phyloP scores from a whole-genome alignment of 2,113 vertebrate species.

The Myrmecophaga tridactyla region DNA sequence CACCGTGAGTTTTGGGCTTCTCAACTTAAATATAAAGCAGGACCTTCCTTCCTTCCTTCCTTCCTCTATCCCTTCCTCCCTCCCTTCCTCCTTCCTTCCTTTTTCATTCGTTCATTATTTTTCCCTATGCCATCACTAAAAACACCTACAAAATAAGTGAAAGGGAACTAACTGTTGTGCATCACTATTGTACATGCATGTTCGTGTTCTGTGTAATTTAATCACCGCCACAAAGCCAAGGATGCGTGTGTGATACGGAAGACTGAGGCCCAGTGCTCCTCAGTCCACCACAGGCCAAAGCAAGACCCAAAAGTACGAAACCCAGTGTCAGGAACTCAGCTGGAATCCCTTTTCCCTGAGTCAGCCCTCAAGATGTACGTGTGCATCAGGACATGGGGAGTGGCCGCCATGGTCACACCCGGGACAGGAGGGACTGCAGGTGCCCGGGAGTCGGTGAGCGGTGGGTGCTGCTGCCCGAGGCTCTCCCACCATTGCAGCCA shows the following conservation, averaged over 20 bases:
- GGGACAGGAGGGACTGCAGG: not conserved
- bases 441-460: accelerated
- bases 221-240: not conserved
- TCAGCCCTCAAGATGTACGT: not conserved
- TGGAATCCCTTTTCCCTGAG: not conserved
- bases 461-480: not conserved
- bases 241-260: accelerated
- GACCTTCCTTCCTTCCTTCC: too few relatives aligned
- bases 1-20: not conserved
- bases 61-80: too few relatives aligned
- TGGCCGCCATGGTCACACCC: accelerated
- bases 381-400: accelerated
- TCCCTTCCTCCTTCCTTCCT: too few relatives aligned
- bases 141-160: not conserved
- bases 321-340: not conserved
- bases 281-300: not conserved
- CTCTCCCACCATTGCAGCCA: too few relatives aligned
- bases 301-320: not conserved
- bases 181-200: accelerated
- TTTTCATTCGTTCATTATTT: too few relatives aligned
- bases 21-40: not conserved
- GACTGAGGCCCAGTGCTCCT: not conserved
- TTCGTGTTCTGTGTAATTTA: not conserved
- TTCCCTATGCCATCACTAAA: not conserved
- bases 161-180: not conserved